phyloP scores from a whole-genome alignment of 2,113 vertebrate genomes.

The Carettochelys insculpta region DNA sequence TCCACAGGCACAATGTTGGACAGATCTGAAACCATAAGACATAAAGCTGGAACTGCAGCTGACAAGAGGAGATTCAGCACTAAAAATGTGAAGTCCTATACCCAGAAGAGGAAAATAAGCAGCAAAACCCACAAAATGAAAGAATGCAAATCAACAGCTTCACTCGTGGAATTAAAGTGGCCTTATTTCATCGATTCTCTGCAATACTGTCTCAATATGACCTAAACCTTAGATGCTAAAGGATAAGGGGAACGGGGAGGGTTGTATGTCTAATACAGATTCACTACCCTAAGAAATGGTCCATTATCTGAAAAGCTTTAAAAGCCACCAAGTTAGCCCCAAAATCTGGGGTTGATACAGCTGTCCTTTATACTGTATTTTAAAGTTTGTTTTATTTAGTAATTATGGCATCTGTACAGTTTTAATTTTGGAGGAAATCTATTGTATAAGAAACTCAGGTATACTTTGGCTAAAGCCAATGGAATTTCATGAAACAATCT shows the following conservation, averaged over 20 bases:
- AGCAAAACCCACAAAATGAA: background rate
- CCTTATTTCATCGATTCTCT: constrained; percentile 28
- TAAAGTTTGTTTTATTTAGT: constrained; percentile 64
- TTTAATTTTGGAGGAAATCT: constrained; percentile 42
- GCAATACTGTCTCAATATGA: background rate
- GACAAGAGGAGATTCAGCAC: background rate
- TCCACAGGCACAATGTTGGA: background rate
- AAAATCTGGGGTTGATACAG: constrained; percentile 40
- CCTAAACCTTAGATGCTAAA: constrained; percentile 8
- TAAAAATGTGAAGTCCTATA: background rate
- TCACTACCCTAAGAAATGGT: constrained; percentile 34
- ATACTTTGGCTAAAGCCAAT: constrained; percentile 14
- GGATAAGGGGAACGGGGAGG: background rate
- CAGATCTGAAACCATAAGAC: background rate
- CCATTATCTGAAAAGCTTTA: constrained; percentile 20
- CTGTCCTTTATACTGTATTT: constrained; percentile 44
- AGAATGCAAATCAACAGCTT: background rate
- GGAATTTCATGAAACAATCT: constrained; percentile 28
- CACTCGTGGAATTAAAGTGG: constrained; percentile 5
- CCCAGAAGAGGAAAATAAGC: constrained; percentile 25
- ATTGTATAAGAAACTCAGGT: background rate
- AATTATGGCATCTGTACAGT: constrained; percentile 31
- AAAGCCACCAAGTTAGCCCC: constrained; percentile 19
- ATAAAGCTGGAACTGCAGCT: background rate
- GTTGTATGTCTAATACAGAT: background rate